Base-by-base conservation (phyloP, 2,888 invertebrate species). In the Mythimna lalbum region DNA sequence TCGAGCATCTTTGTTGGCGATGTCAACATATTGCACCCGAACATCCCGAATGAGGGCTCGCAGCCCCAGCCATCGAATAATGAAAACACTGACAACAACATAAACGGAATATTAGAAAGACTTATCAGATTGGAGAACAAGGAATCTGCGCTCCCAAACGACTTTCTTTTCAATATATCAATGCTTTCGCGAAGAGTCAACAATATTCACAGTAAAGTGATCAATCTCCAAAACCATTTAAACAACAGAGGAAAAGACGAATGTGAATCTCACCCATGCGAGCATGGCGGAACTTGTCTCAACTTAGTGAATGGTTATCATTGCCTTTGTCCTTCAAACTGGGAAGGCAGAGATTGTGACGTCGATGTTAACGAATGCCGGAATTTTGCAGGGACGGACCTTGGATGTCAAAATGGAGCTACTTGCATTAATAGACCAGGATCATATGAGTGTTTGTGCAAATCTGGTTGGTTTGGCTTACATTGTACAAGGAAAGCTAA, bases 351-450 rank as follows among this genome's bases (percentile, higher is more conserved):
- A 56, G 89, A 94, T 77, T 99, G 99, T 91, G 97, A 97, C 63
- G 90, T 92, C 2, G 99, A 99, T 90, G 98, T 99, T 0, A 98
- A 99, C 89, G 99, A 99, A 94, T 99, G 99, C 91, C 95, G 96
- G 0, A 96, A 96, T 84, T 98, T 97, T 87, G 96, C 96, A 10
- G 98, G 98, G 43, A 99, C 99, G 0, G 98, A 98, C 89, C 95
- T 98, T 56, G 99, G 99, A 3, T 99, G 99, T 91, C 99, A 99
- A 94, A 98, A 99, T 93, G 98, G 98, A 19, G 99, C 98, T 0
- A 97, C 97, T 4, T 99, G 99, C 88, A 92, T 97, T 27, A 99
- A 99, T 90, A 97, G 96, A 70, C 97, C 96, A 2, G 99, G 99
- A 67, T 96, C 97, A 19, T 99, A 98, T 91, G 97, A 97, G 97